These are phyloP conservation scores for Mustela nigripes DNA, from an alignment of 2,113 vertebrate species.

Conservation along the genomic window DNA sequence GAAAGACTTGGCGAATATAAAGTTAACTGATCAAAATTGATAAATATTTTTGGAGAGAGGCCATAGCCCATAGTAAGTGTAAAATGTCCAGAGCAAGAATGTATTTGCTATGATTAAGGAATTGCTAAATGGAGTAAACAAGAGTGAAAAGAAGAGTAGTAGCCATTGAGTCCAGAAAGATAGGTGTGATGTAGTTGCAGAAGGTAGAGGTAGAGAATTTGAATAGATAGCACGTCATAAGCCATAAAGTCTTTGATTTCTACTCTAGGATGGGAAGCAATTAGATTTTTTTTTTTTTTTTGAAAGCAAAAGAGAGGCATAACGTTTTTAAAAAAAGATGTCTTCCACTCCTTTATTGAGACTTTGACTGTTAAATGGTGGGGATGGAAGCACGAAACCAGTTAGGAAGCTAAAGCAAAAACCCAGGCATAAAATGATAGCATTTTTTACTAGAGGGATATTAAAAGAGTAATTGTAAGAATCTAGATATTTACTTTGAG, in stretches of 20 bases:
- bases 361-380: background rate
- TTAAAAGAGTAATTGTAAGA: background rate
- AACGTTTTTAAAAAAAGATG: background rate
- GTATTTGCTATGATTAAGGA: background rate
- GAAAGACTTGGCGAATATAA: background rate
- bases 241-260: background rate
- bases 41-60: background rate
- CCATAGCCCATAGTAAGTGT: background rate
- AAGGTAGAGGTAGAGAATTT: background rate
- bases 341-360: background rate
- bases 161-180: background rate
- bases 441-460: background rate
- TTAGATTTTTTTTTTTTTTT: background rate
- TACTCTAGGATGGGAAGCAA: background rate
- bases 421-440: background rate
- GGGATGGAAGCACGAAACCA: background rate
- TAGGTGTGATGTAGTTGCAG: background rate
- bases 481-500: background rate
- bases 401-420: background rate
- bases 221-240: background rate
- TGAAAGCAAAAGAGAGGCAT: background rate
- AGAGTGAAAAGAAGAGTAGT: too few species aligned
- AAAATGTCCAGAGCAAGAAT: background rate
- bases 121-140: background rate
- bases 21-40: background rate